Conservation (phyloP, 2,113 vertebrate genomes). For the Microcebus murinus region DNA sequence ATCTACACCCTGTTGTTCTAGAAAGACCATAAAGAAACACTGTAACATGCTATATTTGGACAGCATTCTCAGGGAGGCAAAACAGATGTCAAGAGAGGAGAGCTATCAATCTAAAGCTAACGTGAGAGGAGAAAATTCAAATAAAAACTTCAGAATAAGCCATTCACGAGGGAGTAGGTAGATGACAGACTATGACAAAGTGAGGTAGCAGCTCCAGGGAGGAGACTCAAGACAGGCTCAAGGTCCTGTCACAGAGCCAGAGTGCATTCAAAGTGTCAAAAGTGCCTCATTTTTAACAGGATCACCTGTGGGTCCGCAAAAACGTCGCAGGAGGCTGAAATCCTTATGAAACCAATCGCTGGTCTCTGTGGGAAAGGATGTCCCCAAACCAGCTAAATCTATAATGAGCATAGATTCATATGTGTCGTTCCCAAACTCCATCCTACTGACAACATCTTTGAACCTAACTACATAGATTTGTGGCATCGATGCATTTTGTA, state of each 20-base stretch:
- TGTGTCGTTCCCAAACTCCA: background rate
- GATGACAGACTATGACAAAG: constrained; percentile 51
- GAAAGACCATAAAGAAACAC: constrained; percentile 67
- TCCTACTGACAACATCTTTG: background rate
- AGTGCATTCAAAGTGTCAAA: background rate
- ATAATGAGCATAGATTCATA: background rate
- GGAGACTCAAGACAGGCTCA: background rate
- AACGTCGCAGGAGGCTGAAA: background rate
- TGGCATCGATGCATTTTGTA: background rate
- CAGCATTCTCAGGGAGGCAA: constrained; percentile 34
- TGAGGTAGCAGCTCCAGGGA: background rate
- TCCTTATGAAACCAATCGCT: background rate
- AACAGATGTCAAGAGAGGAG: constrained; percentile 63
- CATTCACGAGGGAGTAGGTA: background rate
- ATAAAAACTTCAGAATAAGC: constrained; percentile 56
- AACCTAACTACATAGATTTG: background rate
- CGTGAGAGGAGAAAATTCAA: constrained; percentile 43
- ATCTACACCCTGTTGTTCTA: background rate
- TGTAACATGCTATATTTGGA: constrained; percentile 37
- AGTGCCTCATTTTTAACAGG: background rate
- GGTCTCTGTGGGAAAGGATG: background rate
- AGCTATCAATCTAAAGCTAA: constrained; percentile 49
- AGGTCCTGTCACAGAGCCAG: constrained; percentile 41
- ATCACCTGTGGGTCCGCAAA: background rate
- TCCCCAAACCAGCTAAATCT: background rate